These are phyloP conservation scores for Rhyacophila evoluta DNA, from an alignment of 2,888 invertebrate species.

Conservation along the genomic window DNA sequence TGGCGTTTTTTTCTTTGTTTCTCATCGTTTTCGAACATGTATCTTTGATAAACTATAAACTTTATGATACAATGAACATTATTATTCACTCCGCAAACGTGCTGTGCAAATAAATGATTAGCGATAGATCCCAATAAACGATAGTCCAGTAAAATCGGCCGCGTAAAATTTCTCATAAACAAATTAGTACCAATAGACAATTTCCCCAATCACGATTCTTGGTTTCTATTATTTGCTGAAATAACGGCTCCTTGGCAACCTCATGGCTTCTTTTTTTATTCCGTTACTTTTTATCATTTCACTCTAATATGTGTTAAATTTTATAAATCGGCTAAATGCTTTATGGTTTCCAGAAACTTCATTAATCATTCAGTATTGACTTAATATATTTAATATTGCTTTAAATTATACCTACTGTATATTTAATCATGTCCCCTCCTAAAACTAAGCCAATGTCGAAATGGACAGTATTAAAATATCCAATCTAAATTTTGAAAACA, in stretches of 20 bases:
- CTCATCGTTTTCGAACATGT: neutral
- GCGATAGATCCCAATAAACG: conserved; percentile 23
- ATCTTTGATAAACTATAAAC: neutral
- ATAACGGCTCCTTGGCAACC: conserved; percentile 36
- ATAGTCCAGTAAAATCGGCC: conserved; percentile 29
- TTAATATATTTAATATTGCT: too few relatives aligned
- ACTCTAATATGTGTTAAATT: too few relatives aligned
- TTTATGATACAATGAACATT: conserved; percentile 2
- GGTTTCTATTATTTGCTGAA: conserved; percentile 8
- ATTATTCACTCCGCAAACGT: neutral
- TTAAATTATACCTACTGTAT: too few relatives aligned
- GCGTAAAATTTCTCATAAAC: conserved; percentile 41
- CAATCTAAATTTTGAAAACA: too few relatives aligned
- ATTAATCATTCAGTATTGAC: too few relatives aligned
- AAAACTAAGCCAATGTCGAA: too few relatives aligned
- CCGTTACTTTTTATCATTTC: too few relatives aligned
- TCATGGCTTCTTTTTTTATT: conserved; percentile 32
- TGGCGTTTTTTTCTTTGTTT: neutral
- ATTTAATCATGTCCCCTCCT: too few relatives aligned
- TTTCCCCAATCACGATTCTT: conserved; percentile 44
- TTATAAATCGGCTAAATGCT: too few relatives aligned
- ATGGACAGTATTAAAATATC: too few relatives aligned
- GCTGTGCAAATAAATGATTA: conserved; percentile 3
- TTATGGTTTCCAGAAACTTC: too few relatives aligned
- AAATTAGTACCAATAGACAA: conserved; percentile 39